A percentile compares a stretch with the other conserved stretches of the same genome.
Conservation (phyloP, 2,113 vertebrate genomes). For the Gila orcuttii region DNA sequence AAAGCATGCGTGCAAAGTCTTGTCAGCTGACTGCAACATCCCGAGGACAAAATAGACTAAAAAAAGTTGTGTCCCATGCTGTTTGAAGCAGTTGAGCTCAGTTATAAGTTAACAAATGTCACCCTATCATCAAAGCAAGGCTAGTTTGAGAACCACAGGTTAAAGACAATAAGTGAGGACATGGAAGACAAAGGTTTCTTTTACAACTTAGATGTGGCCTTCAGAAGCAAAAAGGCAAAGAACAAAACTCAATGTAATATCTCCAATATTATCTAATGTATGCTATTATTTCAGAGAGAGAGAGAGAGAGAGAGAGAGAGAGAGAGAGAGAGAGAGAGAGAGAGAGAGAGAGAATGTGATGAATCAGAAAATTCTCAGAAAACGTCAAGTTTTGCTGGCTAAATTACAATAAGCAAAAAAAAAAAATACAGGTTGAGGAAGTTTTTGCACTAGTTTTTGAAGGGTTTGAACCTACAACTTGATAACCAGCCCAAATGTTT, state of each 20-base stretch:
- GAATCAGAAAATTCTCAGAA: no score
- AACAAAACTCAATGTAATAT: background rate
- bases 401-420: no score
- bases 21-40: background rate
- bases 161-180: conserved; percentile 10
- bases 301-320: no score
- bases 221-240: background rate
- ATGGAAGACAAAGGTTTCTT: background rate
- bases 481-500: background rate
- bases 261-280: background rate
- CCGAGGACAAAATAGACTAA: background rate
- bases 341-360: no score
- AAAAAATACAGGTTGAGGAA: no score
- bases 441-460: no score
- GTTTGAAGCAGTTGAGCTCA: background rate
- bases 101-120: conserved; percentile 30
- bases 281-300: background rate
- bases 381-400: no score
- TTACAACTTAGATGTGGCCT: background rate
- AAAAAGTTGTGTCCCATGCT: background rate
- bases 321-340: no score
- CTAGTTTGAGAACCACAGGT: background rate
- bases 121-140: conserved; percentile 24
- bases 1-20: conserved; percentile 18
- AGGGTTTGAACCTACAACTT: background rate